Base-by-base conservation (phyloP, 2,888 invertebrate genomes). In the Cartodere bifasciata region DNA sequence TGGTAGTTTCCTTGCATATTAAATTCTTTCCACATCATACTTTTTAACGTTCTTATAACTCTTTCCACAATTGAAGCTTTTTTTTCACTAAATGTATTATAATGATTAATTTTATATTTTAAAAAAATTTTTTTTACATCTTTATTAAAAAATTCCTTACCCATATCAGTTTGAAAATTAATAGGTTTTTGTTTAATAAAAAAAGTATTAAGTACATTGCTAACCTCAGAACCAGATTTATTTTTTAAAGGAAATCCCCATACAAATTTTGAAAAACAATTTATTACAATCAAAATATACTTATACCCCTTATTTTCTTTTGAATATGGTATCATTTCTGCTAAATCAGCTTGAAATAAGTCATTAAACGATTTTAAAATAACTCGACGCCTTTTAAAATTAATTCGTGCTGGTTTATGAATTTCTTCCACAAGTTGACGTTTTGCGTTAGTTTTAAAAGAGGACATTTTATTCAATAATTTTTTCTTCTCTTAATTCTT, bases 181-280 rank as follows among this genome's bases (percentile, higher is more conserved):
- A 34, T 44, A 9, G 43, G 45, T 25, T 16, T 13, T 27, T 31
- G 25, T 15, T 7, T 23, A n/a, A n/a, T 48, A 39, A 36, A 49
- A 47, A 11, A 45, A 43, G 38, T 41, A 45, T 22, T 47, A 36
- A 40, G 48, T 48, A 46, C 46, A 6, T 28, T 21, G 6, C 40
- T 35, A 13, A 49, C 42, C 28, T 48, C 46, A 32, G 38, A 31
- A 9, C 34, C 47, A 23, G 23, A 42, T 43, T 52, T 54, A n/a
- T 30, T 42, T 40, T 53, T 53, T n/a, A 52, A 17, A 4, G 53
- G 46, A 10, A 39, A 28, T 21, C 44, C 43, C 51, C 50, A 57
- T 2, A 52, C 48, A 42, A 39, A 56, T 43, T 57, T 57, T 3
- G 54, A 53, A 41, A 53, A 54, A 9, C 41, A 41, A 41, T 55